Base-by-base conservation (phyloP, 1,140 invertebrate genomes). In the Brachionus angularis region DNA sequence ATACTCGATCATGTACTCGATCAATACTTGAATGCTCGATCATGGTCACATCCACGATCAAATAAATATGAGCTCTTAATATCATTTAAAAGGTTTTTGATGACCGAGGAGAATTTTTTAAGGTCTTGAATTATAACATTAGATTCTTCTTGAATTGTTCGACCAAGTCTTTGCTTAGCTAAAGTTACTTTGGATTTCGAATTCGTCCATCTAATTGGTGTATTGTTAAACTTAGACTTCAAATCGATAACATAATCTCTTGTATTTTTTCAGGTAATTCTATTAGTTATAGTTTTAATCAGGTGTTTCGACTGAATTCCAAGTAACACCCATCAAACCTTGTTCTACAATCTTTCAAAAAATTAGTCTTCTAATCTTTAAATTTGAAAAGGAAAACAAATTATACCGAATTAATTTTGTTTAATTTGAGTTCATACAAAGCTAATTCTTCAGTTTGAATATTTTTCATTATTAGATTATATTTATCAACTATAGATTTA, bases 261-360 rank as follows among this genome's bases (percentile, higher is more conserved):
- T 76, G 64, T 82, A 82, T 55, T 80, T 81, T 74, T 79, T 78
- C 61, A 82, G 69, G 21, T 81, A 73, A 3, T 77, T 73, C 18
- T 78, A 82, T 81, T 21, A 77, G 76, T 27, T n/a, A n/a, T n/a
- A n/a, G n/a, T n/a, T n/a, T n/a, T 80, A 81, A 72, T 81, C 80
- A 34, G 75, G 75, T 25, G 77, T 78, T 67, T 81, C 79, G 53
- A 78, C 78, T 74, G 77, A 80, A 71, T 76, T 79, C 80, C 80
- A 81, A 7, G 78, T 81, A 46, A 74, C 76, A 42, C 77, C 74
- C 50, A 76, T 75, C 25, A 80, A 73, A 12, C 80, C 80, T 72
- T 79, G 75, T 44, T 73, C 58, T 67, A 76, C 72, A 36, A 76
- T 61, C 74, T 76, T 33, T 25, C 71, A 39, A 42, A 53, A 25